A percentile compares a stretch with the other conserved stretches of the same genome.
phyloP scores from a whole-genome alignment of 2,797 vertebrate genomes.

The Falco concolor region DNA sequence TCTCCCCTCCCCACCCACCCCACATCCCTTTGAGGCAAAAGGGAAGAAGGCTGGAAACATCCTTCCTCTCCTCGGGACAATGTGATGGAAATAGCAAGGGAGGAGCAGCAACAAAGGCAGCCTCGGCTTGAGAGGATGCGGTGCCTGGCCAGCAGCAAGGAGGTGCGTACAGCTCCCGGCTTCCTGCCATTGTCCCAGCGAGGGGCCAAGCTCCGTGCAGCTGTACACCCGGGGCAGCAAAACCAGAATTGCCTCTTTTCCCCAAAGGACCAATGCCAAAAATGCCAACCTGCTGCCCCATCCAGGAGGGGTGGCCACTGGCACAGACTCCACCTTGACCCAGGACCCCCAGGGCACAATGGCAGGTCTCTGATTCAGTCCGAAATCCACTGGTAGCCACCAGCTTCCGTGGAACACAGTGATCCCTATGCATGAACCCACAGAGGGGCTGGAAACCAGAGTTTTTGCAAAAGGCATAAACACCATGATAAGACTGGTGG shows the following conservation, averaged over 20 bases:
- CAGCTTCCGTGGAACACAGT: rapidly evolving
- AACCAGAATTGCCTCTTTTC: neutral
- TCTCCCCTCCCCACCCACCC: neutral
- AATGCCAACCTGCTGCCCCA: neutral
- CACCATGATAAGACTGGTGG: rapidly evolving
- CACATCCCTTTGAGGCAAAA: conserved; percentile 12
- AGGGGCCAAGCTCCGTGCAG: rapidly evolving
- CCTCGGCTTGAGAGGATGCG: neutral
- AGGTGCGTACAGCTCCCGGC: neutral
- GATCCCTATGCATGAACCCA: rapidly evolving
- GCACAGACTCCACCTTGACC: no score
- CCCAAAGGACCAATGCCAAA: neutral
- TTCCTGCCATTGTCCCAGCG: conserved; percentile 22
- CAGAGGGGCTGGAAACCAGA: neutral
- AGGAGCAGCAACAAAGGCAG: neutral
- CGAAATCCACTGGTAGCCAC: rapidly evolving
- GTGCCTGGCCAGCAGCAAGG: neutral
- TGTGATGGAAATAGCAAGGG: conserved; percentile 35
- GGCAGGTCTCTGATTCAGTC: rapidly evolving
- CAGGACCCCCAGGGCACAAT: rapidly evolving
- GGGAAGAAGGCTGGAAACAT: conserved; percentile 59
- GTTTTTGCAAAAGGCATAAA: neutral
- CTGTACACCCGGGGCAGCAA: rapidly evolving
- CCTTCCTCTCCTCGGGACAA: conserved; percentile 47
- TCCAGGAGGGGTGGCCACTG: rapidly evolving